Evolutionary conservation across 2,888 invertebrate genomes (phyloP), one percentile per base, ranked within the genome.

Genomic region (Drosophila anomalata): DNA sequence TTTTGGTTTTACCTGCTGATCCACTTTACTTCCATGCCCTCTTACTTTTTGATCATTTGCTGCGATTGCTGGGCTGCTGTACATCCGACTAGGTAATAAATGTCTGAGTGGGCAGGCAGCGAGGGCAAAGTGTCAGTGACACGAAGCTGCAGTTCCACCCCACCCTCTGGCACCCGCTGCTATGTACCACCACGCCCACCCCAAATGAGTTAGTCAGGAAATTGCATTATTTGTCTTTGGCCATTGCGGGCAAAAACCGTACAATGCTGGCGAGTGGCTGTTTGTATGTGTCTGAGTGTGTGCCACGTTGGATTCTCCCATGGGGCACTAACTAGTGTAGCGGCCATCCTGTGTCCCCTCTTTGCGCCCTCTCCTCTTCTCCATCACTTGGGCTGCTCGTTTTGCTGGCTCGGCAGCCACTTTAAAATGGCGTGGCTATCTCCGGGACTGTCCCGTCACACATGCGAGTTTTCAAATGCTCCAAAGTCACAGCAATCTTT

Each of bases 181-280:
- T 31, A 57, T 41, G 24, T 46, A 44, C 53, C 52, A 31, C 60
- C 59, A 72, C 54, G 33, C 12, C 52, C 65, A 65, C 70, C 77
- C 79, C 78, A 87, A 88, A 88, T 80, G 86, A 88, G 87, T 88
- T 85, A 78, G 76, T 73, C 80, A 70, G 89, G 79, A 87, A 79
- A 85, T 82, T 87, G 79, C 89, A 86, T 87, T 85, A 86, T 89
- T 88, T 79, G 89, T 87, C 86, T 85, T 80, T 79, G 75, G 76
- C 69, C 71, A 71, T 78, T 87, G 77, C 75, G 73, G 72, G 75
- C 75, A 74, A 78, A 85, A 81, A 75, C 67, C 50, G 53, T 46
- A 53, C 62, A 58, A 59, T 50, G 68, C 41, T 26, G 26, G 33
- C 36, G 17, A 8, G 39, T 14, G 44, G 14, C 2, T n/a, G 22